Evolutionary conservation across 2,113 vertebrate genomes (phyloP).

Genomic region (Taurulus bubalis): DNA sequence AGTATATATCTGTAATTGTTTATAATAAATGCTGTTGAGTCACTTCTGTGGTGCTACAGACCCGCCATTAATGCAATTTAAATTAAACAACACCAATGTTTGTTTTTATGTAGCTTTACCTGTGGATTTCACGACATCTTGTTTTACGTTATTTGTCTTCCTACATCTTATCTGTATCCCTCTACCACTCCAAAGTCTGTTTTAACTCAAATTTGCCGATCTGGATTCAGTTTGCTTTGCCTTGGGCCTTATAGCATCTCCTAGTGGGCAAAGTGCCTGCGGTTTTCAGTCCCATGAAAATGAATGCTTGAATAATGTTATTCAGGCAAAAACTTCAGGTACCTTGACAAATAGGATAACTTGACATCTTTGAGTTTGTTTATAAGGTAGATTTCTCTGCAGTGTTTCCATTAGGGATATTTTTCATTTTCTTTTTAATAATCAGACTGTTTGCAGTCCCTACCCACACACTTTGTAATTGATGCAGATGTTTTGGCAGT

Average conservation of each 20-base stretch:
- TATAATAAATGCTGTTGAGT: background rate
- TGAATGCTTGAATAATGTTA: constrained; percentile 60
- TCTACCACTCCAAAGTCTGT: constrained; percentile 20
- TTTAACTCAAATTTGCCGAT: constrained; percentile 8
- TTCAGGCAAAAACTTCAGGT: constrained; percentile 57
- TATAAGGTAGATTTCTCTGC: constrained; percentile 53
- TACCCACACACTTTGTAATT: constrained; percentile 11
- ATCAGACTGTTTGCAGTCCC: constrained; percentile 1
- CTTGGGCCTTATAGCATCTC: constrained; percentile 73
- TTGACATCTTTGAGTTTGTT: constrained; percentile 59
- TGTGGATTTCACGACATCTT: constrained; percentile 25
- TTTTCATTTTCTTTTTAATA: constrained; percentile 41
- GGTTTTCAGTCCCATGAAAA: constrained; percentile 58
- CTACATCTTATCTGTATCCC: constrained; percentile 1
- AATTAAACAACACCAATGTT: background rate
- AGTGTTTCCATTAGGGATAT: constrained; percentile 53
- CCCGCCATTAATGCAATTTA: background rate
- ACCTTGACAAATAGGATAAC: constrained; percentile 59
- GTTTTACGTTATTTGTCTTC: background rate
- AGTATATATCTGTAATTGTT: background rate
- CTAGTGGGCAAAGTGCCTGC: constrained; percentile 70
- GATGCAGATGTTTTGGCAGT: background rate
- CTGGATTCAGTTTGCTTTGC: constrained; percentile 45
- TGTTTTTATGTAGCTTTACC: background rate
- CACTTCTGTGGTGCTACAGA: background rate